phyloP scores from a whole-genome alignment of 2,888 invertebrate genomes.

The Octonoba sinensis region DNA sequence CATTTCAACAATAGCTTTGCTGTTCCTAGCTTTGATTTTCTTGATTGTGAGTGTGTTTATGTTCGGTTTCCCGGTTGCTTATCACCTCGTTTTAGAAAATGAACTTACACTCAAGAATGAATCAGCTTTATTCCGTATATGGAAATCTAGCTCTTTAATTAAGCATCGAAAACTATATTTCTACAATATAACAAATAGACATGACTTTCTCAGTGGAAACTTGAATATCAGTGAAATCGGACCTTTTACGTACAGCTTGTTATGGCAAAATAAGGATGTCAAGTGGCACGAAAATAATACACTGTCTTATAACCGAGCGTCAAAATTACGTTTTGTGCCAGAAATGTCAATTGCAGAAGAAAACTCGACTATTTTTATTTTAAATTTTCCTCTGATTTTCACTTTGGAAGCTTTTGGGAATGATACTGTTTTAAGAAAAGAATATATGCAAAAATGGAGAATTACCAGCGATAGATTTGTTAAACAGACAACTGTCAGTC shows the following conservation, averaged over 20 bases:
- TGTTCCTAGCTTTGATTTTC: background rate
- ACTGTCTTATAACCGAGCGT: conserved; percentile 67
- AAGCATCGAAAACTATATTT: conserved; percentile 44
- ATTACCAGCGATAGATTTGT: conserved; percentile 1
- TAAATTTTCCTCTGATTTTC: conserved; percentile 36
- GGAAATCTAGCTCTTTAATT: conserved; percentile 32
- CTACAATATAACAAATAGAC: conserved; percentile 50
- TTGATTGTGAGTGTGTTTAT: background rate
- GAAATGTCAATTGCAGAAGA: conserved; percentile 66
- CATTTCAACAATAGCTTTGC: background rate
- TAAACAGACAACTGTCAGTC: background rate
- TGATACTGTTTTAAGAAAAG: too few relatives aligned
- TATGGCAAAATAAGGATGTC: conserved; percentile 67
- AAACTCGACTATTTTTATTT: conserved; percentile 66
- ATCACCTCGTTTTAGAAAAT: background rate
- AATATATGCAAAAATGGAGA: background rate
- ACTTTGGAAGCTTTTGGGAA: too few relatives aligned
- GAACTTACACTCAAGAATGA: background rate
- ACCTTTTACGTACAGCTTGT: conserved; percentile 37
- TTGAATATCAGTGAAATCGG: conserved; percentile 28
- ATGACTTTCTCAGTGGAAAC: conserved; percentile 12
- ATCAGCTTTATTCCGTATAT: conserved; percentile 22
- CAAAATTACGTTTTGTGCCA: conserved; percentile 65
- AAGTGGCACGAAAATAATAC: conserved; percentile 67
- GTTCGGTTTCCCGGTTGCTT: background rate